Percentiles rank a stretch among this genome's conserved stretches.
Evolutionary conservation across 2,113 vertebrate species (phyloP).

Genomic region (Physeter macrocephalus): DNA sequence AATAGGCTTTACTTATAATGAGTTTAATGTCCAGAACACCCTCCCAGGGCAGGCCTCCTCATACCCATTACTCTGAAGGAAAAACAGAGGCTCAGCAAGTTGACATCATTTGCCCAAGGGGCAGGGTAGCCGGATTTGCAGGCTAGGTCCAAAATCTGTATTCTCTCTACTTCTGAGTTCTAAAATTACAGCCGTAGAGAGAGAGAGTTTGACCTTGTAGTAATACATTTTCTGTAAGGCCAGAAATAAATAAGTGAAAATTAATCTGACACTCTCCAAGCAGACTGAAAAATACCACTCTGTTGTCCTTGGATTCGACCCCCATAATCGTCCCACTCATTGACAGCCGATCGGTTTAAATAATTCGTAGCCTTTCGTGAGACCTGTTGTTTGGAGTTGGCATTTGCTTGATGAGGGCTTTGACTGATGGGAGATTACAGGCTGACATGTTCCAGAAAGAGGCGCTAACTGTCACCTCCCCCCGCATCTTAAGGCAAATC

Average conservation of each 20-base stretch:
- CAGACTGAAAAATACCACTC: conserved; percentile 41
- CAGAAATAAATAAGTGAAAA: conserved; percentile 70
- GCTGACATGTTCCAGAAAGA: not conserved
- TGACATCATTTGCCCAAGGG: not conserved
- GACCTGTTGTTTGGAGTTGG: conserved; percentile 60
- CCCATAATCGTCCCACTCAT: conserved; percentile 17
- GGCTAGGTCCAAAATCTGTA: not conserved
- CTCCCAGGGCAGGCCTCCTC: too few relatives aligned
- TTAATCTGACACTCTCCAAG: conserved; percentile 51
- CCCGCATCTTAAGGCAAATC: not conserved
- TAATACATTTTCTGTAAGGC: conserved; percentile 53
- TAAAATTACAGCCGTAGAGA: conserved; percentile 42
- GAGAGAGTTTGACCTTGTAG: conserved; percentile 60
- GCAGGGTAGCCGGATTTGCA: not conserved
- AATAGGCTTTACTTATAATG: not conserved
- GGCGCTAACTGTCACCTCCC: not conserved
- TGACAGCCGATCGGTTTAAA: conserved; percentile 59
- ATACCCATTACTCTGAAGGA: not conserved
- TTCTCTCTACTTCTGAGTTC: conserved; percentile 15
- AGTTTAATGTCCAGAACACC: not conserved
- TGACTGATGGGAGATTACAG: conserved; percentile 64
- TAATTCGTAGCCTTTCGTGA: conserved; percentile 69
- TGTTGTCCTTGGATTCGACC: conserved; percentile 40
- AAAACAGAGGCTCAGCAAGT: not conserved
- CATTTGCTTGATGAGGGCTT: conserved; percentile 65